These are phyloP conservation scores for Psix sp. DNA, from an alignment of 1,140 invertebrate species.

Conservation along the genomic window DNA sequence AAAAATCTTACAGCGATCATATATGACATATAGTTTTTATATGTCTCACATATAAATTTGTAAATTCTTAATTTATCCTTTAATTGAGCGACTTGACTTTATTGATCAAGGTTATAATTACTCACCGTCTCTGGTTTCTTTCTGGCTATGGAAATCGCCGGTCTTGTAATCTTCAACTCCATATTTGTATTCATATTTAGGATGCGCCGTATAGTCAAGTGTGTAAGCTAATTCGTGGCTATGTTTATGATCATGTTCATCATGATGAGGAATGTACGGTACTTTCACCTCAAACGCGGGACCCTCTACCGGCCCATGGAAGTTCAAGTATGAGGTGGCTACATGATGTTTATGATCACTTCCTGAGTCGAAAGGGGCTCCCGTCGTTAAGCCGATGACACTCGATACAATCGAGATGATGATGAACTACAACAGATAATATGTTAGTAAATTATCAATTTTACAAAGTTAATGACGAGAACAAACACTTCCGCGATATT, in stretches of 20 bases:
- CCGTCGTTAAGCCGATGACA: slow-evolving; percentile 46
- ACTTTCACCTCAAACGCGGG: slow-evolving; percentile 67
- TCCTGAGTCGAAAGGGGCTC: slow-evolving; percentile 47
- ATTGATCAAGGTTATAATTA: too few relatives aligned
- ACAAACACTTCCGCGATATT: background rate
- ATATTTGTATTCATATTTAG: slow-evolving; percentile 83
- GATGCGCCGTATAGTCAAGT: slow-evolving; percentile 75
- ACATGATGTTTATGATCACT: slow-evolving; percentile 56
- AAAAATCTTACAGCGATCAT: too few relatives aligned
- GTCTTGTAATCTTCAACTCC: slow-evolving; percentile 83
- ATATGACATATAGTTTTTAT: too few relatives aligned
- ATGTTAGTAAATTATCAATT: slow-evolving; percentile 26
- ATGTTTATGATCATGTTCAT: slow-evolving; percentile 52
- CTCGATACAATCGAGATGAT: slow-evolving; percentile 44
- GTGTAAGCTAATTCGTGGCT: slow-evolving; percentile 61
- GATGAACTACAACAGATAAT: slow-evolving; percentile 45
- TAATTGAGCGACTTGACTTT: too few relatives aligned
- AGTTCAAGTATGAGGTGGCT: slow-evolving; percentile 71
- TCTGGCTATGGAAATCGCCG: slow-evolving; percentile 79
- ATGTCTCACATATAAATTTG: too few relatives aligned
- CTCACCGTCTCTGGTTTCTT: slow-evolving; percentile 76
- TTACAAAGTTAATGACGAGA: background rate
- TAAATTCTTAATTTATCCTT: too few relatives aligned
- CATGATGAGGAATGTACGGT: slow-evolving; percentile 64
- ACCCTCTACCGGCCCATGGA: slow-evolving; percentile 68